phyloP scores from a whole-genome alignment of 2,888 invertebrate species.

The Taphrorychus bicolor region DNA sequence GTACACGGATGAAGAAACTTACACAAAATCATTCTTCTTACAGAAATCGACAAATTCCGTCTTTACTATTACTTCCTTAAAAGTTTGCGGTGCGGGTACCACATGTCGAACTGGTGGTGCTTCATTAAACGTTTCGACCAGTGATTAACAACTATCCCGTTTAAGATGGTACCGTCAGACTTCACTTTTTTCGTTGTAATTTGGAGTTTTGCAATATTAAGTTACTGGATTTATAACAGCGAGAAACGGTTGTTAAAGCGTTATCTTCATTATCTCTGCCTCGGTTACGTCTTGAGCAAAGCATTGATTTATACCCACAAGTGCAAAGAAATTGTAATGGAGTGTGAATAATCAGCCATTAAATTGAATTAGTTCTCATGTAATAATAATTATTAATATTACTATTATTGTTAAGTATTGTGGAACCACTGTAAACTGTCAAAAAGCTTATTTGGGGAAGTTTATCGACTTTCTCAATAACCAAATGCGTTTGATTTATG shows the following conservation, averaged over 20 bases:
- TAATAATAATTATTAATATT: too few relatives aligned
- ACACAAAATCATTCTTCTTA: too few relatives aligned
- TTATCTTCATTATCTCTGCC: not conserved
- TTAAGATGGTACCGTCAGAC: not conserved
- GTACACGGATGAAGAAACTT: too few relatives aligned
- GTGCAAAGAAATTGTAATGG: not conserved
- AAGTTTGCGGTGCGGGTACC: conserved; percentile 3
- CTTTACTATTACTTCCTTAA: not conserved
- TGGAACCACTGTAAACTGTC: too few relatives aligned
- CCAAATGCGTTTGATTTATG: not conserved
- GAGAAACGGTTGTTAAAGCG: not conserved
- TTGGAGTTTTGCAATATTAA: not conserved
- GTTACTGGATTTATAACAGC: not conserved
- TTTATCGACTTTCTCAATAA: not conserved
- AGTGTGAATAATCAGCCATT: not conserved
- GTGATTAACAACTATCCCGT: conserved; percentile 6
- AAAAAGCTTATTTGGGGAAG: too few relatives aligned
- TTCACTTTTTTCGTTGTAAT: not conserved
- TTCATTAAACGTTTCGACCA: not conserved
- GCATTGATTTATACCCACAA: not conserved
- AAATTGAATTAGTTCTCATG: not conserved
- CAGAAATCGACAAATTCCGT: not conserved
- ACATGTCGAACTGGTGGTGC: not conserved
- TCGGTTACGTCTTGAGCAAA: not conserved
- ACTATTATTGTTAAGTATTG: too few relatives aligned